Evolutionary conservation across 2,113 vertebrate genomes (phyloP).

Genomic region (Oreochromis niloticus): DNA sequence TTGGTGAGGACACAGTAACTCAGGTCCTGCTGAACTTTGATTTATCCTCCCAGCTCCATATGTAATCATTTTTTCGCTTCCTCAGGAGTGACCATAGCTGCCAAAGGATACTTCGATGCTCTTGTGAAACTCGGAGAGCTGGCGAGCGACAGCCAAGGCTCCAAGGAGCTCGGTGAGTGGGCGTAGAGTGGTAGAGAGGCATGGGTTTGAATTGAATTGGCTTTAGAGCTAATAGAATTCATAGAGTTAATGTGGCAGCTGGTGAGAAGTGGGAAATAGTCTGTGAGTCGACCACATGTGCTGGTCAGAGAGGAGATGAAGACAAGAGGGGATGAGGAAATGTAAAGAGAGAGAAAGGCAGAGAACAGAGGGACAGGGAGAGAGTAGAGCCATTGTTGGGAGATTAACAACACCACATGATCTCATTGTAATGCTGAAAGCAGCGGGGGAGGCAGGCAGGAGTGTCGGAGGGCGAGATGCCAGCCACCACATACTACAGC

Average conservation of each 20-base stretch:
- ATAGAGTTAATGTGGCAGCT: neutral
- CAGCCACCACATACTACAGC: constrained; percentile 68
- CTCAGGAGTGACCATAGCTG: constrained; percentile 79
- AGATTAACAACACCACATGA: constrained; percentile 84
- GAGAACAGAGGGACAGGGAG: constrained; percentile 57
- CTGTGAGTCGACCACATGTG: constrained; percentile 3
- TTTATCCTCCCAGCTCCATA: neutral
- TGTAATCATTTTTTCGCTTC: neutral
- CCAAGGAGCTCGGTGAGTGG: constrained; percentile 82
- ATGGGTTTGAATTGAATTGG: neutral
- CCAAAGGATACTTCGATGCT: constrained; percentile 84
- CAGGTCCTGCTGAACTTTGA: neutral
- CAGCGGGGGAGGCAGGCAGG: constrained; percentile 71
- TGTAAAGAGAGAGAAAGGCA: constrained; percentile 22
- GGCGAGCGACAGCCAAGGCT: constrained; percentile 84
- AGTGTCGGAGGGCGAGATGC: constrained; percentile 69
- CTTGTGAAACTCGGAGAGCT: constrained; percentile 83
- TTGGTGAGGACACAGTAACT: constrained; percentile 21
- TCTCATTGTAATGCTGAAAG: constrained; percentile 79
- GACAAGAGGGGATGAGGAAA: constrained; percentile 52
- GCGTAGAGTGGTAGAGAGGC: neutral
- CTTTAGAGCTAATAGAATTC: neutral
- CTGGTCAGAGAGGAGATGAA: constrained; percentile 35
- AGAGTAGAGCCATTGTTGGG: constrained; percentile 77
- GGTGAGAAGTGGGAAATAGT: neutral